phyloP scores from a whole-genome alignment of 2,113 vertebrate species.

The Platichthys flesus region DNA sequence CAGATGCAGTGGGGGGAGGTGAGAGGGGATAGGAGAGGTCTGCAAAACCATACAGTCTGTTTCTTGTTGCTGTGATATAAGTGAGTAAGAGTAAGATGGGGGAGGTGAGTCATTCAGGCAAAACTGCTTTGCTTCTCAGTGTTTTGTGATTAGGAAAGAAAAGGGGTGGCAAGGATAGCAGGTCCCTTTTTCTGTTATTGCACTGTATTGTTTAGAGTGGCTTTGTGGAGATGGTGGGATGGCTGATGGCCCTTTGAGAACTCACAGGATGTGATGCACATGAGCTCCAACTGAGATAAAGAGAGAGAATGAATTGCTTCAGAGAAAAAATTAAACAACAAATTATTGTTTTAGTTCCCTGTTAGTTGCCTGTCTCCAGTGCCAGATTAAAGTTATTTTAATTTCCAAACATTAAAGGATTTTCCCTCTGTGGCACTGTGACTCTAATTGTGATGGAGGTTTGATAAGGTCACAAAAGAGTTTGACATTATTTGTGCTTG shows the following conservation, averaged over 20 bases:
- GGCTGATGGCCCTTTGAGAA: background rate
- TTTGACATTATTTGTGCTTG: conserved; percentile 39
- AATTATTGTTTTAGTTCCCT: conserved; percentile 1
- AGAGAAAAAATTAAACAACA: background rate
- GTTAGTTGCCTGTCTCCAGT: conserved; percentile 9
- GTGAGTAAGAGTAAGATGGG: background rate
- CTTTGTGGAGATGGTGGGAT: conserved; percentile 8
- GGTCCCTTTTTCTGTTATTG: conserved; percentile 52
- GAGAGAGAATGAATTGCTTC: background rate
- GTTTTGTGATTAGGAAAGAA: conserved; percentile 44
- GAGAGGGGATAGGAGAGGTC: conserved; percentile 18
- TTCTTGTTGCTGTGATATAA: background rate
- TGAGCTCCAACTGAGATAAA: background rate
- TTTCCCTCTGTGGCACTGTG: conserved; percentile 21
- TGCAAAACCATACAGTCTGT: background rate
- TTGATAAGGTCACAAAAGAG: conserved; percentile 57
- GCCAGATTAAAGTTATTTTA: conserved; percentile 44
- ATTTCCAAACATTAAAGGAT: conserved; percentile 39
- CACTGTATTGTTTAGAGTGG: conserved; percentile 28
- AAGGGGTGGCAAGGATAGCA: conserved; percentile 38
- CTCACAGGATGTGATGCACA: background rate
- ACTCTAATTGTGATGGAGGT: conserved; percentile 40
- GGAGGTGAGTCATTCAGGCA: conserved; percentile 7
- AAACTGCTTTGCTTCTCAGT: conserved; percentile 38
- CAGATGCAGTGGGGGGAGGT: background rate